These are phyloP conservation scores for Centropristis striata DNA, from an alignment of 2,113 vertebrate species.

Conservation along the genomic window DNA sequence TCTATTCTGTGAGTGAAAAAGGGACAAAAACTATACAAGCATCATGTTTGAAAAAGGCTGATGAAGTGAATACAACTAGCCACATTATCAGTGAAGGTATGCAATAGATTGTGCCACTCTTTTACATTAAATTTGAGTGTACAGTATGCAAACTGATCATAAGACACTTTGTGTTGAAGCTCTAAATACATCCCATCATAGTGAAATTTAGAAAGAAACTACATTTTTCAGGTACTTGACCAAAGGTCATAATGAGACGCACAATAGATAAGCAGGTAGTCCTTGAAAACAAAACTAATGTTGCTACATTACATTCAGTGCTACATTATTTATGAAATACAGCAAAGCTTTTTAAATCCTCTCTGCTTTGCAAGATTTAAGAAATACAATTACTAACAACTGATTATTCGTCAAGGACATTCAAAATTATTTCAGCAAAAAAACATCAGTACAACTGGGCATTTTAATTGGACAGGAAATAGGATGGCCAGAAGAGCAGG, in stretches of 20 bases:
- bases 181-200: not conserved
- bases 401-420: not conserved
- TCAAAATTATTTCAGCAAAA: not conserved
- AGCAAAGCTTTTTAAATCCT: not conserved
- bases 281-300: not conserved
- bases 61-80: too few relatives aligned
- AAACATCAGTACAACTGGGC: not conserved
- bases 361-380: not conserved
- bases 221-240: not conserved
- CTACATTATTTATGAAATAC: not conserved
- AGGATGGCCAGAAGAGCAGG: not conserved
- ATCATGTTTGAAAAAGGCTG: too few relatives aligned
- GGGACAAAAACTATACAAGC: too few relatives aligned
- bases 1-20: too few relatives aligned
- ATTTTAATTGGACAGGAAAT: constrained; percentile 9
- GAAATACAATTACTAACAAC: not conserved
- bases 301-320: not conserved
- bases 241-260: not conserved
- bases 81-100: too few relatives aligned
- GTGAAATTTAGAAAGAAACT: not conserved
- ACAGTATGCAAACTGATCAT: too few relatives aligned
- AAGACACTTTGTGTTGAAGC: not conserved
- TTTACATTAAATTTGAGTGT: too few relatives aligned
- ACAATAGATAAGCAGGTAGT: too few relatives aligned
- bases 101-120: too few relatives aligned